A percentile compares a stretch with the other conserved stretches of the same genome.
Evolutionary conservation across 2,113 vertebrate species (phyloP).

Genomic region (Casuarius casuarius): DNA sequence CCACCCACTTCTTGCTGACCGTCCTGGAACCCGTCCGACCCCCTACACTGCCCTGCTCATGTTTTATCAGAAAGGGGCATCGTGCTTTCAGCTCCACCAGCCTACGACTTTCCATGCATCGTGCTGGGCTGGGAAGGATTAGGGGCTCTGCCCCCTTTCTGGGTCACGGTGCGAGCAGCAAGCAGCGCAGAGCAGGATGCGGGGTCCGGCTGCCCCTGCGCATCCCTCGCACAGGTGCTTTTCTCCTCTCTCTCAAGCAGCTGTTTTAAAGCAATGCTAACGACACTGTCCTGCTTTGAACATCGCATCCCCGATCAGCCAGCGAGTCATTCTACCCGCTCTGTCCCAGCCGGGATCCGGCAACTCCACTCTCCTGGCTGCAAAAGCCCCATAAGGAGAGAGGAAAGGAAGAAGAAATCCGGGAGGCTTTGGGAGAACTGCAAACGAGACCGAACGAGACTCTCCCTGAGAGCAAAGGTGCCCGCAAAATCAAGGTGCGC

Average conservation of each 20-base stretch:
- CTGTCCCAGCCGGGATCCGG: not conserved
- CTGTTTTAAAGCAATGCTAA: not conserved
- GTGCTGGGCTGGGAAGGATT: not conserved
- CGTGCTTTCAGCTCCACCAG: accelerated
- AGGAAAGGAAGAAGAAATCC: not conserved
- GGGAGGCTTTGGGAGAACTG: not conserved
- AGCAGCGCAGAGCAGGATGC: not conserved
- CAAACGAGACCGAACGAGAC: not conserved
- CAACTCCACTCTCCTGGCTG: not conserved
- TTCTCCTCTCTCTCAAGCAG: not conserved
- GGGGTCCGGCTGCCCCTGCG: accelerated
- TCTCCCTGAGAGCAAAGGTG: no score
- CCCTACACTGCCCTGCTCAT: accelerated
- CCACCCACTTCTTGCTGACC: not conserved
- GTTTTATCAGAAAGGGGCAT: not conserved
- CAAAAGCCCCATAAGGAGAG: accelerated
- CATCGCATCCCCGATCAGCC: not conserved
- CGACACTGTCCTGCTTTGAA: not conserved
- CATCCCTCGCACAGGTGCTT: not conserved
- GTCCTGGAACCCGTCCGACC: accelerated
- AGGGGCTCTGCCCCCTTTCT: not conserved
- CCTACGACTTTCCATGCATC: accelerated
- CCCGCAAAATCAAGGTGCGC: not conserved
- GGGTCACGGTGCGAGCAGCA: not conserved
- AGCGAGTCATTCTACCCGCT: not conserved